Evolutionary conservation across 2,797 vertebrate genomes (phyloP), one percentile per base, ranked within the genome.

Genomic region (Gallinago stenura): DNA sequence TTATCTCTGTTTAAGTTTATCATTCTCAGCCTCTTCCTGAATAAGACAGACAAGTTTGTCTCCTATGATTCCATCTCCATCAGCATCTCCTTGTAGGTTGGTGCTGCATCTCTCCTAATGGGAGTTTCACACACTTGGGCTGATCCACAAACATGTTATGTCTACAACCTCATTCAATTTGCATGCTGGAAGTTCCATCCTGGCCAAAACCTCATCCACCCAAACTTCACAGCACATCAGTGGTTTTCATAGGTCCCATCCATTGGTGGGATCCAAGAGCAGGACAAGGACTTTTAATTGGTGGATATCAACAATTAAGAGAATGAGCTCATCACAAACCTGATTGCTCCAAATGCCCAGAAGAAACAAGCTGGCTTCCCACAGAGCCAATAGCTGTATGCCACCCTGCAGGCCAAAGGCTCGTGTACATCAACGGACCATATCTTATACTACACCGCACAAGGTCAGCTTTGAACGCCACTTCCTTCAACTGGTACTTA

Each of bases 281-380:
- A 75, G 12, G 3, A 48, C 22, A 60, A 57, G 24, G 10, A 71
- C 7, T 12, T 84, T 50, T 30, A 19, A 51, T 57, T 68, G 1
- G 10, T 22, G 10, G 39, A 30, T 35, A 31, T 4, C 15, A 69
- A 48, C 17, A 53, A 10, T 26, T 26, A 31, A 57, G 15, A 61
- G 9, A 78, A 33, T 1, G 2, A 33, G 16, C 46, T 90, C 33
- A 43, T 66, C 21, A 56, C 20, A 93, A 90, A 48, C 9, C 7
- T 0, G 1, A 1, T 7, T 45, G 21, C 14, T 26, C 25, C 19
- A 33, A 18, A 48, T 41, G 17, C 41, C 65, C n/a, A 46, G 35
- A 37, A 78, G 10, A 46, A 68, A 48, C 5, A 15, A 4, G 4
- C 0, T 30, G 41, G 15, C 61, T 60, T 62, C 51, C 41, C 7